A percentile compares a stretch with the other conserved stretches of the same genome.
Evolutionary conservation across 2,797 vertebrate species (phyloP).

Genomic region (Clamator glandarius): DNA sequence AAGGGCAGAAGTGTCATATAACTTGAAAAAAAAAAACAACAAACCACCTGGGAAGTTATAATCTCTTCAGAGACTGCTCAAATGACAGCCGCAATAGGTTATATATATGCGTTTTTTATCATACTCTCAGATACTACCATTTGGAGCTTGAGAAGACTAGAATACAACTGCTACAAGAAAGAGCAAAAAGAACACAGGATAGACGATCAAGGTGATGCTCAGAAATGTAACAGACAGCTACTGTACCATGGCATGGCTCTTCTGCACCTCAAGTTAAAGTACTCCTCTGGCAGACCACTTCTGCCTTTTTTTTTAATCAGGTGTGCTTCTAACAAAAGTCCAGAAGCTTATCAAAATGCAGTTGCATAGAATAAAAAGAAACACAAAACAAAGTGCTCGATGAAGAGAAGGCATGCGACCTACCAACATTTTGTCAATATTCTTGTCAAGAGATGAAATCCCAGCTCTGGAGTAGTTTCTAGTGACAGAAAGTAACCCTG

Average conservation of each 20-base stretch:
- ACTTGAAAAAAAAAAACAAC: not conserved
- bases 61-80: not conserved
- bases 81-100: not conserved
- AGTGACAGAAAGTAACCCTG: not conserved
- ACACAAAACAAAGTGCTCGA: not conserved
- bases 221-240: not conserved
- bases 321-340: not conserved
- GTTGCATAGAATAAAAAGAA: not conserved
- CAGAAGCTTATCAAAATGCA: not conserved
- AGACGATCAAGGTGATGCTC: not conserved
- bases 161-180: not conserved
- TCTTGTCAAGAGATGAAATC: not conserved
- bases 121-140: not conserved
- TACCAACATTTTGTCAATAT: not conserved
- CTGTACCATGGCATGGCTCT: accelerated
- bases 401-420: not conserved
- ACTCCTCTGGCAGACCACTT: not conserved
- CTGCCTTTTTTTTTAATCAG: not conserved
- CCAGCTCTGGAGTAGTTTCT: not conserved
- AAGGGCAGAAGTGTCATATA: not conserved
- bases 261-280: not conserved
- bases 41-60: not conserved
- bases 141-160: not conserved
- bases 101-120: not conserved
- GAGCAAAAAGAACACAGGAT: not conserved